A percentile compares a stretch with the other conserved stretches of the same genome.
Evolutionary conservation across 2,113 vertebrate species (phyloP).

Genomic region (Zingel zingel): DNA sequence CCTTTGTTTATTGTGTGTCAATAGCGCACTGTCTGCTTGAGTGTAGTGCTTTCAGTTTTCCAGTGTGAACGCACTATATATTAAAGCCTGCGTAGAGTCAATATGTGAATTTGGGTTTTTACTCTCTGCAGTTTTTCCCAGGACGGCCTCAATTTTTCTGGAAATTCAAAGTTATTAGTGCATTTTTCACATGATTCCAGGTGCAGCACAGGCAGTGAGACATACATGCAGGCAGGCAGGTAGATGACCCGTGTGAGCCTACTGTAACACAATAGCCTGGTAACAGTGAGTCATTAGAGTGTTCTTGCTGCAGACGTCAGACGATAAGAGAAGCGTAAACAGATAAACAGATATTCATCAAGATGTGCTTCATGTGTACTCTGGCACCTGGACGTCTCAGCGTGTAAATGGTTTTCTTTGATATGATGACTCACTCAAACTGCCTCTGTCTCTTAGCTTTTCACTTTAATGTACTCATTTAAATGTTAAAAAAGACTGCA

Average conservation of each 20-base stretch:
- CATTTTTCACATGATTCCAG: neutral
- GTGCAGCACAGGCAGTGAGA: conserved; percentile 1
- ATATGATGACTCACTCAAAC: conserved; percentile 18
- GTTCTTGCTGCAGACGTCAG: conserved; percentile 23
- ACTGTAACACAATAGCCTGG: conserved; percentile 13
- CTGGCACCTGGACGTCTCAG: conserved; percentile 17
- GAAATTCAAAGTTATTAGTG: neutral
- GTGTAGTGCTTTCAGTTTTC: too few relatives aligned
- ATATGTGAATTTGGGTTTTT: neutral
- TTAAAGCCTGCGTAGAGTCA: neutral
- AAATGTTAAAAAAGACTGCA: neutral
- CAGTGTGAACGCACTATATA: too few relatives aligned
- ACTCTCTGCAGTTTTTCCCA: neutral
- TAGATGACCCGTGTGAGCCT: neutral
- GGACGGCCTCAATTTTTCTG: neutral
- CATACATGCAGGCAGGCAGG: neutral
- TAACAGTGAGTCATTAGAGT: conserved; percentile 35
- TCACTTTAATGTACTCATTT: neutral
- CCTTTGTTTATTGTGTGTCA: too few relatives aligned
- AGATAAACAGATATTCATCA: conserved; percentile 37
- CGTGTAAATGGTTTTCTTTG: conserved; percentile 3
- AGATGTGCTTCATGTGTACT: conserved; percentile 26
- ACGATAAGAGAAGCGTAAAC: conserved; percentile 23
- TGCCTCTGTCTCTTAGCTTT: neutral
- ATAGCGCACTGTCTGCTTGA: too few relatives aligned